Evolutionary conservation across 2,113 vertebrate species (phyloP), one percentile per base, ranked within the genome.

Genomic region (Pelobates fuscus): DNA sequence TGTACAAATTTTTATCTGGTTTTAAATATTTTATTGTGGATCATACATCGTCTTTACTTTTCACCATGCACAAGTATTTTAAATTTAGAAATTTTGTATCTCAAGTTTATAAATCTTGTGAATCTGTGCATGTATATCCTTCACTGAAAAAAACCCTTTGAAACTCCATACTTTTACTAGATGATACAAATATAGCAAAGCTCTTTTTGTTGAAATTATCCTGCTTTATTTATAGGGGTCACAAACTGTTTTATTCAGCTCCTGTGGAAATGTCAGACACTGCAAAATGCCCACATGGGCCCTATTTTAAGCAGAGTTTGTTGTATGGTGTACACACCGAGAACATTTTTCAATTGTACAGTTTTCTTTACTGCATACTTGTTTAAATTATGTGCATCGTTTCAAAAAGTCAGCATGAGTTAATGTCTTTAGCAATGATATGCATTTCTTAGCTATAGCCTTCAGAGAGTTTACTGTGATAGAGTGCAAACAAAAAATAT

Each of bases 171-270:
- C 14, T 49, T 18, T 49, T 14, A 49, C 44, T 18, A 24, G 20
- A 72, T 63, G 59, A 72, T 43, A 54, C 15, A 52, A 32, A 72
- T 72, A 44, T 54, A 54, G 58, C 23, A 29, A 14, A 71, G 59
- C 41, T 71, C 44, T 71, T 43, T 32, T 41, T 30, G 43, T 30
- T 63, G 41, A 63, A 23, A 72, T 72, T 64, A 52, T 54, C 52
- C 70, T 52, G 21, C 59, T 25, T 26, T 72, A 72, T 72, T 72
- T 72, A 72, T 72, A 52, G 59, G 70, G 70, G 70, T 72, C 70
- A 72, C 59, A 52, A 72, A 62, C 59, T 27, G 70, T 54, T 72
- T 72, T 72, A 63, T 41, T 54, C 70, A 63, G 63, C 49, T 63
- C 70, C 21, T 63, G 52, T 63, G 70, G 32, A 63, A 72, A 72